Base-by-base conservation (phyloP, 2,888 invertebrate species). In the Napeogenes inachia region DNA sequence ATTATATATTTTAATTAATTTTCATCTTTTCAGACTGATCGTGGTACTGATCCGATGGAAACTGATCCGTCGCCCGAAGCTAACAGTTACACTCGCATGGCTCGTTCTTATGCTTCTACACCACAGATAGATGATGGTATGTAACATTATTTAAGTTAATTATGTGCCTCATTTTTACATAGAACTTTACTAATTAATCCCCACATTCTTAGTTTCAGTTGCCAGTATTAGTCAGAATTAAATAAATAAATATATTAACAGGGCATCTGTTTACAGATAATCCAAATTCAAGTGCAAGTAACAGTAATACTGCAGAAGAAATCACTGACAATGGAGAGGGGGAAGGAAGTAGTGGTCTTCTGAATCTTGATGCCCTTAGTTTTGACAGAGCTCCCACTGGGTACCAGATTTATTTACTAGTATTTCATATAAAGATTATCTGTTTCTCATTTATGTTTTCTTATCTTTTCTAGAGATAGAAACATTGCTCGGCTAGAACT, bases 31-130 rank as follows among this genome's bases (percentile, higher is more conserved):
- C 76, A 94, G 94, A 93, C 92, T 70, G 94, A 94, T 75, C 92
- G 94, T 60, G 94, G 94, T 4, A 94, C 94, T 0, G 94, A 94
- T 75, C 94, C 94, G 0, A 94, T 94, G 93, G 94, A 94, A 74
- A 84, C 91, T 0, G 92, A 92, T 63, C 75, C 76, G 42, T 69
- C 78, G 54, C 73, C 79, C 3, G 73, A 75, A 61, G 71, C 73
- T 3, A 78, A 73, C 73, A 73, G 71, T 10, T 75, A 72, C 71
- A 71, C 76, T 56, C 70, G 76, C 21, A 62, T 69, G 6, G 63
- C 75, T 13, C 73, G 73, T 53, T 65, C 74, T n/a, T 69, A 77
- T 13, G 61, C 76, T 8, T 54, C 64, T 38, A 56, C 67, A n/a
- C n/a, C 65, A 32, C 70, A 61, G 46, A 13, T 47, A 59, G 62